Percentiles rank a stretch among this genome's conserved stretches.
Conservation (phyloP, 2,113 vertebrate genomes). For the Hystrix cristata region DNA sequence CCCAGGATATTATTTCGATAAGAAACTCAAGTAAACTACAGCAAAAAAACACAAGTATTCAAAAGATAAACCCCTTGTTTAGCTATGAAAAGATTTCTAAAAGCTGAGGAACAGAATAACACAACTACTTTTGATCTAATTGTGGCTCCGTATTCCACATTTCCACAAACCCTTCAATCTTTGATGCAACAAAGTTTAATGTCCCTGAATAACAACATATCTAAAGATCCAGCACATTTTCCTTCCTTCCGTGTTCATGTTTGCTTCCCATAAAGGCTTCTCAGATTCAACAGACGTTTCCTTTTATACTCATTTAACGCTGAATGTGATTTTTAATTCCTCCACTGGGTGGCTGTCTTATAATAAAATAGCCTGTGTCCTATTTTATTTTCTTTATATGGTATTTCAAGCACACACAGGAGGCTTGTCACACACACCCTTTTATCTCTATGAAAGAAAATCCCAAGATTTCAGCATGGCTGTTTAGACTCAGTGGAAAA, state of each 20-base stretch:
- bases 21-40: background rate
- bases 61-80: background rate
- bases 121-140: background rate
- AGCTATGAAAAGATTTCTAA: background rate
- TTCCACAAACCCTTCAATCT: background rate
- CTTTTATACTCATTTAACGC: background rate
- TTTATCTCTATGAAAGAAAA: constrained; percentile 57
- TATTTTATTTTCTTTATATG: constrained; percentile 11
- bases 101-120: background rate
- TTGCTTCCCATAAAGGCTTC: background rate
- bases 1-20: background rate
- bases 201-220: background rate
- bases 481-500: background rate
- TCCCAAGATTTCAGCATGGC: background rate
- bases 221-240: background rate
- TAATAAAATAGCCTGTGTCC: background rate
- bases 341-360: background rate
- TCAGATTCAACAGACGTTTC: background rate
- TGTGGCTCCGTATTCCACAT: background rate
- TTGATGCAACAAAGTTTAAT: background rate
- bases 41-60: background rate
- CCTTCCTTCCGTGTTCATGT: background rate
- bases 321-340: background rate
- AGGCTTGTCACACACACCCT: background rate
- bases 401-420: background rate